These are phyloP conservation scores for Bos javanicus DNA, from an alignment of 2,113 vertebrate species.

Conservation along the genomic window DNA sequence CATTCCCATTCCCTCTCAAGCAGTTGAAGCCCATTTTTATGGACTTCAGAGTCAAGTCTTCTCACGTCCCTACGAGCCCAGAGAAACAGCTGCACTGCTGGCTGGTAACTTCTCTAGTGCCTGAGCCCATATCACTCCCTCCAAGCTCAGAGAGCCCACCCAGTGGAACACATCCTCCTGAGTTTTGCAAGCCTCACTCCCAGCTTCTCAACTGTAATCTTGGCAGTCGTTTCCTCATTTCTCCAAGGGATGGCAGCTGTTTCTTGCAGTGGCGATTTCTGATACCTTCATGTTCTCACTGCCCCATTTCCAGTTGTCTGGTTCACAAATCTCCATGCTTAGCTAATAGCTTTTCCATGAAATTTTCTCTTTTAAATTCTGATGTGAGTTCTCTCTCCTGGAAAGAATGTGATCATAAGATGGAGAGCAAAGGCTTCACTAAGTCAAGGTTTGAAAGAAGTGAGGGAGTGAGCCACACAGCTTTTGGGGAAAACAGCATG, in stretches of 20 bases:
- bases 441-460: neutral
- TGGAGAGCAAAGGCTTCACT: neutral
- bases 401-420: neutral
- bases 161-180: neutral
- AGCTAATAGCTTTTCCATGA: neutral
- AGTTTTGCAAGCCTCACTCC: neutral
- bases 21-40: neutral
- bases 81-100: neutral
- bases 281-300: neutral
- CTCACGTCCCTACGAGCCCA: fast-evolving
- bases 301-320: neutral
- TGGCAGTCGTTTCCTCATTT: fast-evolving
- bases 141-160: neutral
- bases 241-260: neutral
- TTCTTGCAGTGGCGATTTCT: neutral
- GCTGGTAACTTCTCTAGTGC: no score
- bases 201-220: neutral
- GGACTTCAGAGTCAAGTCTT: neutral
- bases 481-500: fast-evolving
- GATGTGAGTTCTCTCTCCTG: neutral
- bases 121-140: neutral
- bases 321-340: neutral
- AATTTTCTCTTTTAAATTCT: neutral
- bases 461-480: fast-evolving
- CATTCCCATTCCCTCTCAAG: neutral